Conservation (phyloP, 1,140 invertebrate genomes). For the Chrysopa pallens region DNA sequence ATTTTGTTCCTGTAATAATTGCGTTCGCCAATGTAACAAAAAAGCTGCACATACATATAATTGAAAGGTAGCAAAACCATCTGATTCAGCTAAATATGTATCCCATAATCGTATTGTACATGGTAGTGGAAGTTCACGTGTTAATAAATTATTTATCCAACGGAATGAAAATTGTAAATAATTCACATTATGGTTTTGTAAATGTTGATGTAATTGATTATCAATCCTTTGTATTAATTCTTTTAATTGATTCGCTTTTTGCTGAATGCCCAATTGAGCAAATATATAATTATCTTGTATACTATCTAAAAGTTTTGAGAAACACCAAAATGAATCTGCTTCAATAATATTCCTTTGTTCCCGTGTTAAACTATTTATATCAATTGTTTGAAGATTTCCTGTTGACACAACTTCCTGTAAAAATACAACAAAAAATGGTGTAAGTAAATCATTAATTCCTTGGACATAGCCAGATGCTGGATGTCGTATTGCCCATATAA, state of each 20-base stretch:
- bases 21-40: conserved; percentile 83
- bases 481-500: conserved; percentile 98
- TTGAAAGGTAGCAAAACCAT: conserved; percentile 94
- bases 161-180: conserved; percentile 99
- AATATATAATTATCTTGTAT: conserved; percentile 99
- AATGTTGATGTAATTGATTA: conserved; percentile 75
- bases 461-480: conserved; percentile 99
- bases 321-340: conserved; percentile 98
- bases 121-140: conserved; percentile 87
- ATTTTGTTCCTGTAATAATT: conserved; percentile 79
- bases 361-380: conserved; percentile 33
- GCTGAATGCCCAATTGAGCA: conserved; percentile 97
- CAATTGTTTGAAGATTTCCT: background rate
- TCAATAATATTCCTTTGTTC: conserved; percentile 76
- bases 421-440: conserved; percentile 98
- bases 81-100: conserved; percentile 93
- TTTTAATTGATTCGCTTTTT: conserved; percentile 77
- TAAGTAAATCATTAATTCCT: conserved; percentile 96
- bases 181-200: conserved; percentile 86
- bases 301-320: conserved; percentile 93
- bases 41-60: conserved; percentile 98
- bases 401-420: conserved; percentile 73
- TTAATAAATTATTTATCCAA: conserved; percentile 99
- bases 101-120: conserved; percentile 99
- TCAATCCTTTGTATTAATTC: conserved; percentile 94